Conservation (phyloP, 2,888 invertebrate species). For the Xanthorhoe designata region DNA sequence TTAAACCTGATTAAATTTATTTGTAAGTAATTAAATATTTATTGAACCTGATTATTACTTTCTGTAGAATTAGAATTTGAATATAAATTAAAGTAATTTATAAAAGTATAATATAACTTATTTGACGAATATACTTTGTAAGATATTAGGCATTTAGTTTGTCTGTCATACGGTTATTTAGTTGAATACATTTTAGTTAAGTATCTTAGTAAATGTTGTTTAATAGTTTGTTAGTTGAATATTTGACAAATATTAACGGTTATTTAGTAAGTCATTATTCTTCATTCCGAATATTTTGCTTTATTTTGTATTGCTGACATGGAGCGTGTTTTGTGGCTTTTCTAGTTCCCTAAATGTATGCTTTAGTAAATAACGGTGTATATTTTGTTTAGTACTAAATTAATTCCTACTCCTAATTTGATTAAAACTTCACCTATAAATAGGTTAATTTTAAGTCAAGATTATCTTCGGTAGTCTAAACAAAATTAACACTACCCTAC, state of each 20-base stretch:
- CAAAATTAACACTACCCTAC: no score
- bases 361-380: background rate
- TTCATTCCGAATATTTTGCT: background rate
- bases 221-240: background rate
- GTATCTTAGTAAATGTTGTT: background rate
- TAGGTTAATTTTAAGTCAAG: no score
- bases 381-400: background rate
- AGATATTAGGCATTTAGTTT: background rate
- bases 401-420: no score
- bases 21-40: background rate
- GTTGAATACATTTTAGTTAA: background rate
- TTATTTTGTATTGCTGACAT: conserved; percentile 1
- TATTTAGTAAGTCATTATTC: background rate
- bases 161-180: background rate
- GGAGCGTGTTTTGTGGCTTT: conserved; percentile 12
- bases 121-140: background rate
- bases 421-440: no score
- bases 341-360: background rate
- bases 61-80: background rate
- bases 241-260: background rate
- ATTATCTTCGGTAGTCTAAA: no score
- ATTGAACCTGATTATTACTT: background rate
- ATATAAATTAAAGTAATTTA: background rate
- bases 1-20: background rate
- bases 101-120: background rate